Evolutionary conservation across 2,797 vertebrate species (phyloP).

Genomic region (Chrysolophus pictus): DNA sequence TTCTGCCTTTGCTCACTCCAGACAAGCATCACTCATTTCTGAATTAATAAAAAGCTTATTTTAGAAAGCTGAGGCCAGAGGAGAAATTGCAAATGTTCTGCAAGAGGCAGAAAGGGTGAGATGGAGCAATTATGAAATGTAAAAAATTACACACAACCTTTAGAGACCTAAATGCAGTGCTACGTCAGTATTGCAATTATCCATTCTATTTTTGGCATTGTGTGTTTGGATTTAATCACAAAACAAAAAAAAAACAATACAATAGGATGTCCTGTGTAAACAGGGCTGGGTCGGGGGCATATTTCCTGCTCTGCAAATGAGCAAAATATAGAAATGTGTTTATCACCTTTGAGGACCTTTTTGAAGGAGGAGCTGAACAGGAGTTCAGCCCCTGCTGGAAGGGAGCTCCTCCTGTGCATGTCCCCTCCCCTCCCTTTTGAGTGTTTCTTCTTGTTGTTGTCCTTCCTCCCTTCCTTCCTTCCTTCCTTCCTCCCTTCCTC

Average conservation of each 20-base stretch:
- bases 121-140: not conserved
- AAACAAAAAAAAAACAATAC: not conserved
- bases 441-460: no score
- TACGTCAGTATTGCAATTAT: conserved; percentile 7
- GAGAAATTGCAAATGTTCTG: conserved; percentile 6
- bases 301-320: not conserved
- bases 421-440: not conserved
- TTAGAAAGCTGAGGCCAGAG: conserved; percentile 25
- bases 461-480: no score
- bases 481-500: no score
- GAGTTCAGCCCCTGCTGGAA: not conserved
- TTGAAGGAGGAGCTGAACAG: not conserved
- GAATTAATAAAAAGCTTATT: conserved; percentile 37
- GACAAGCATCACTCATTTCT: not conserved
- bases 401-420: not conserved
- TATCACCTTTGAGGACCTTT: not conserved
- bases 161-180: not conserved
- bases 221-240: not conserved
- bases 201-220: not conserved
- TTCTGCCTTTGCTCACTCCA: not conserved
- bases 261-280: conserved; percentile 9
- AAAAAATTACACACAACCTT: conserved; percentile 19
- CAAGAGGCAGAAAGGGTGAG: conserved; percentile 2
- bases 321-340: conserved; percentile 8
- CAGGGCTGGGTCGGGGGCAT: not conserved